Conservation (phyloP, 2,113 vertebrate genomes). For the Oryzias melastigma region DNA sequence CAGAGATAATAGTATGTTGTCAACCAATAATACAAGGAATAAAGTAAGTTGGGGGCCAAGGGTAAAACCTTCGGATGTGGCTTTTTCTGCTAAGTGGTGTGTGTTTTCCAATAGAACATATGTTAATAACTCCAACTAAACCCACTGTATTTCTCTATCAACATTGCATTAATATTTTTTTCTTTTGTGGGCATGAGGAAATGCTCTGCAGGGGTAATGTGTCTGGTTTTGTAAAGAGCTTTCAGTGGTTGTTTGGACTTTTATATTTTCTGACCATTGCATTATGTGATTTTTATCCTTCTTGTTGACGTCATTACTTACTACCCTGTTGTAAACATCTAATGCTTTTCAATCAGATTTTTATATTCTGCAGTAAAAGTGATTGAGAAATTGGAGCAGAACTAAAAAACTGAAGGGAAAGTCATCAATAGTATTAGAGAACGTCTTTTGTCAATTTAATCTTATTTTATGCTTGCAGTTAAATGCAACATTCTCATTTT, state of each 20-base stretch:
- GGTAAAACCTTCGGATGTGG: neutral
- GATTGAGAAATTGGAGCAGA: neutral
- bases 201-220: neutral
- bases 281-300: neutral
- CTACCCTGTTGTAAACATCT: neutral
- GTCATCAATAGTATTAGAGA: neutral
- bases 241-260: neutral
- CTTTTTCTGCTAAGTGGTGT: neutral
- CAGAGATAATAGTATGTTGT: neutral
- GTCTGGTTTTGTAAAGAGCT: neutral
- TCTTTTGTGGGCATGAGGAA: neutral
- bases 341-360: neutral
- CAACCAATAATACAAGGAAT: neutral
- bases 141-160: neutral
- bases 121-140: neutral
- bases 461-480: no score
- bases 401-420: conserved; percentile 3
- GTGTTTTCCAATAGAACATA: neutral
- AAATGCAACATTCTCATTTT: no score
- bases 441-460: no score
- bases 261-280: neutral
- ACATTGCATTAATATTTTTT: no score
- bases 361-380: neutral
- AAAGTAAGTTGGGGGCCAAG: neutral
- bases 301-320: neutral